These are phyloP conservation scores for Zaprionus bogoriensis DNA, from an alignment of 2,888 invertebrate species.

Conservation along the genomic window DNA sequence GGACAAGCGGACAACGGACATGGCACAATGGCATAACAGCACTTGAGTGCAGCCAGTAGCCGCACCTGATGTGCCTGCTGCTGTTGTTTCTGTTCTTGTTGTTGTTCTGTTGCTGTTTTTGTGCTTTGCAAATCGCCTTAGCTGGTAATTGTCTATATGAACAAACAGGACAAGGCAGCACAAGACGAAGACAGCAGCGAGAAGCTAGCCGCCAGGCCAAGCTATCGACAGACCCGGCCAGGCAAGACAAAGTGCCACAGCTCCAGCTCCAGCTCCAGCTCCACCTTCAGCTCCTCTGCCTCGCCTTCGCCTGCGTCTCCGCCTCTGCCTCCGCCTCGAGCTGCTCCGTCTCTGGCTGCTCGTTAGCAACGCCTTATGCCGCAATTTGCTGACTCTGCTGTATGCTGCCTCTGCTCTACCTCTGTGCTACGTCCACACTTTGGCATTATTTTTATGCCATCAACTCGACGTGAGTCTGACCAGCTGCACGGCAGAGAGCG, in stretches of 20 bases:
- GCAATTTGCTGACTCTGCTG: slow-evolving; percentile 69
- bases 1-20: too few relatives aligned
- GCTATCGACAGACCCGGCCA: slow-evolving; percentile 11
- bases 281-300: too few relatives aligned
- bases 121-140: slow-evolving; percentile 71
- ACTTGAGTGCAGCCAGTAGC: slow-evolving; percentile 60
- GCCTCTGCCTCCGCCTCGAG: background rate
- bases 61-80: slow-evolving; percentile 56
- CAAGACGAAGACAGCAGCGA: slow-evolving; percentile 3
- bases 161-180: slow-evolving; percentile 47
- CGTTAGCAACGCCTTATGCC: slow-evolving; percentile 54
- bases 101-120: slow-evolving; percentile 26
- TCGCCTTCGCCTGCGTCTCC: background rate
- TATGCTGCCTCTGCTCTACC: background rate
- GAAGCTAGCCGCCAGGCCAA: slow-evolving; percentile 17
- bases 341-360: slow-evolving; percentile 23
- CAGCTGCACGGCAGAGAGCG: slow-evolving; percentile 54
- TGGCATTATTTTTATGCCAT: slow-evolving; percentile 47
- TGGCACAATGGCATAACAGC: slow-evolving; percentile 68
- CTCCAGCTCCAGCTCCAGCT: background rate
- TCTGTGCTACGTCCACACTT: slow-evolving; percentile 6
- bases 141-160: slow-evolving; percentile 74
- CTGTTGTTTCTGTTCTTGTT: slow-evolving; percentile 25
- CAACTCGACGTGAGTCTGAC: slow-evolving; percentile 58
- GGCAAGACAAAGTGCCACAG: too few relatives aligned